Evolutionary conservation across 1,140 invertebrate species (phyloP).

Genomic region (Lamellibrachia luymesi): DNA sequence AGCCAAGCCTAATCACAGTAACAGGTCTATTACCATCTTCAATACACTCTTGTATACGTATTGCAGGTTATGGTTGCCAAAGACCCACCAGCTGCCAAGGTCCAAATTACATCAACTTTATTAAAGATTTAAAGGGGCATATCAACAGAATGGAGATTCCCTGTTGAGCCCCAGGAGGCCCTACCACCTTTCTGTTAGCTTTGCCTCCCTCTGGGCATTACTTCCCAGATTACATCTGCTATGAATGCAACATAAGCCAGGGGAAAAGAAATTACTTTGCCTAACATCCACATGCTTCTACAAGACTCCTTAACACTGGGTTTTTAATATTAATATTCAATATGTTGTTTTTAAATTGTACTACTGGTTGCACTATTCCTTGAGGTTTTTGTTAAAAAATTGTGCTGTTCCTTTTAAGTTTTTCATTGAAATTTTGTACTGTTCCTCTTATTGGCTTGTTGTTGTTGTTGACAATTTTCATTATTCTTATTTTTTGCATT

Average conservation of each 20-base stretch:
- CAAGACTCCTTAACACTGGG: not conserved
- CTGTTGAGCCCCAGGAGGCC: too few relatives aligned
- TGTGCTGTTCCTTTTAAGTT: too few relatives aligned
- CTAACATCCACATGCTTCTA: not conserved
- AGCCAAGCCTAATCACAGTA: not conserved
- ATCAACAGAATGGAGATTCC: not conserved
- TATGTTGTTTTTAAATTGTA: too few relatives aligned
- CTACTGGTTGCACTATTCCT: too few relatives aligned
- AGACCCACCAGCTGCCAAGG: not conserved
- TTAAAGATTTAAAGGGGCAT: not conserved
- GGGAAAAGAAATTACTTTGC: conserved; percentile 5
- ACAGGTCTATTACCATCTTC: not conserved
- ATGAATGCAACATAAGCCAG: not conserved
- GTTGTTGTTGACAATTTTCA: not conserved
- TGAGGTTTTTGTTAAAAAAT: too few relatives aligned
- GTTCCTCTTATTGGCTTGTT: not conserved
- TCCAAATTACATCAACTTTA: conserved; percentile 1
- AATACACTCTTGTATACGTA: not conserved
- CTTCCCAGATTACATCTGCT: not conserved
- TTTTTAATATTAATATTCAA: too few relatives aligned
- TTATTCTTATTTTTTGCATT: not conserved
- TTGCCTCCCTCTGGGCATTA: not conserved
- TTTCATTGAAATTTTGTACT: not conserved
- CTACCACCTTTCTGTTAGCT: not conserved
- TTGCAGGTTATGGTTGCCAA: not conserved